A percentile compares a stretch with the other conserved stretches of the same genome.
Evolutionary conservation across 2,888 invertebrate species (phyloP).

Genomic region (Phytoseiulus persimilis): DNA sequence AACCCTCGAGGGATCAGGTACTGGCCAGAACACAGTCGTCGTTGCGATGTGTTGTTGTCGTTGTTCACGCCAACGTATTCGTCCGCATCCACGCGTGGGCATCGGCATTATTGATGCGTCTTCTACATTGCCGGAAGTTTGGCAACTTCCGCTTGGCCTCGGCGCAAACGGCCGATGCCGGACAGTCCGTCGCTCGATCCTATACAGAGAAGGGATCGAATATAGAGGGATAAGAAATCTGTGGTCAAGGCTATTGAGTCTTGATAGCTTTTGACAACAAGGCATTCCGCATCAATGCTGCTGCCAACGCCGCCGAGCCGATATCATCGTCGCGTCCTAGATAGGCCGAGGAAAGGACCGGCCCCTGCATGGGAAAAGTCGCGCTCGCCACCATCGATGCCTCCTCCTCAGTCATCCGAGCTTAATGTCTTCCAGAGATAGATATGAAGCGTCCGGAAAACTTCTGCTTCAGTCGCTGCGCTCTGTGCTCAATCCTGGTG

Average conservation of each 20-base stretch:
- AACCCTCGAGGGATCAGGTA: neutral
- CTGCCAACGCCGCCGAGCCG: neutral
- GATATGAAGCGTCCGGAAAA: neutral
- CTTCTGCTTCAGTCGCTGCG: neutral
- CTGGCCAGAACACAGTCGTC: neutral
- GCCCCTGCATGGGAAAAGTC: neutral
- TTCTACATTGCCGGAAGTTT: neutral
- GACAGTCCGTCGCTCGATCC: neutral
- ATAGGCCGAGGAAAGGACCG: neutral
- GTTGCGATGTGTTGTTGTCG: neutral
- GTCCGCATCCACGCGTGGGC: neutral
- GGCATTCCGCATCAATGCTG: conserved; percentile 5
- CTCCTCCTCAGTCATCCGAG: neutral
- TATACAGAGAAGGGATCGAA: neutral
- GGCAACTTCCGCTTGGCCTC: neutral
- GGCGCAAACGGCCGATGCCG: neutral
- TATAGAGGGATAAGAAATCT: neutral
- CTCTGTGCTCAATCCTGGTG: neutral
- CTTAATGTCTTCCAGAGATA: neutral
- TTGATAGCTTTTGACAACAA: neutral
- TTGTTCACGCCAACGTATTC: neutral
- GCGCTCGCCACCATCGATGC: neutral
- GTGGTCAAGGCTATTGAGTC: conserved; percentile 5
- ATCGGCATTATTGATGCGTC: neutral
- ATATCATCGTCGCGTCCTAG: neutral